Percentiles rank a stretch among this genome's conserved stretches.
Conservation (phyloP, 2,113 vertebrate genomes). For the Anarhynchus alexandrinus region DNA sequence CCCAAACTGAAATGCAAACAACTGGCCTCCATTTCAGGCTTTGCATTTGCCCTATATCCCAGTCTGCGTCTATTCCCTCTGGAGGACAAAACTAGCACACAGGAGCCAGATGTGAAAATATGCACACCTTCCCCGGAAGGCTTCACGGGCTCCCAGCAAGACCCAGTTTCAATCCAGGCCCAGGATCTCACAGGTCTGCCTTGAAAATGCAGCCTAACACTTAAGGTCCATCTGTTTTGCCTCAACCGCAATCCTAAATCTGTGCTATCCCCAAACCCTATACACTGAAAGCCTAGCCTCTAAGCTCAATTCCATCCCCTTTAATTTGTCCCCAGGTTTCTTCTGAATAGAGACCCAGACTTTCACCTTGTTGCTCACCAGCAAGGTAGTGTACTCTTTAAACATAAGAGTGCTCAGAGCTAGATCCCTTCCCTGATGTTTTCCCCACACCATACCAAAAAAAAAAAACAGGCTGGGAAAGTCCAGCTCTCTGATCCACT, state of each 20-base stretch:
- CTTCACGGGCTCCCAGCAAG: not conserved
- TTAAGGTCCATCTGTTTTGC: not conserved
- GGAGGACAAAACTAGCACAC: constrained; percentile 25
- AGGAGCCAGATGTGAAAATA: not conserved
- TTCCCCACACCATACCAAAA: not conserved
- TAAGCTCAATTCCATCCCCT: not conserved
- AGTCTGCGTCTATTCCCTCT: not conserved
- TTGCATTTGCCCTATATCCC: constrained; percentile 13
- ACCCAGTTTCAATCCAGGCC: not conserved
- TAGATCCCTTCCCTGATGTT: not conserved
- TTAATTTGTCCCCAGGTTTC: not conserved
- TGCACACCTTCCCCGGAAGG: not conserved
- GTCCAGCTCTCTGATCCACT: not conserved
- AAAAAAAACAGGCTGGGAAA: not conserved
- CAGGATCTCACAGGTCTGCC: not conserved
- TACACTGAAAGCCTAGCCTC: not conserved
- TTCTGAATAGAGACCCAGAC: not conserved
- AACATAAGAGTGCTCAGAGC: not conserved
- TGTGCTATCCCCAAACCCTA: not conserved
- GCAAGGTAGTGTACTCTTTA: not conserved
- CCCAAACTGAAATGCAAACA: not conserved
- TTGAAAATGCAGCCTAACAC: not conserved
- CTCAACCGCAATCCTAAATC: not conserved
- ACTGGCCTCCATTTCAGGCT: not conserved
- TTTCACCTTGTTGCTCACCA: not conserved